phyloP scores from a whole-genome alignment of 2,113 vertebrate species.

The Atherinomorus stipes region DNA sequence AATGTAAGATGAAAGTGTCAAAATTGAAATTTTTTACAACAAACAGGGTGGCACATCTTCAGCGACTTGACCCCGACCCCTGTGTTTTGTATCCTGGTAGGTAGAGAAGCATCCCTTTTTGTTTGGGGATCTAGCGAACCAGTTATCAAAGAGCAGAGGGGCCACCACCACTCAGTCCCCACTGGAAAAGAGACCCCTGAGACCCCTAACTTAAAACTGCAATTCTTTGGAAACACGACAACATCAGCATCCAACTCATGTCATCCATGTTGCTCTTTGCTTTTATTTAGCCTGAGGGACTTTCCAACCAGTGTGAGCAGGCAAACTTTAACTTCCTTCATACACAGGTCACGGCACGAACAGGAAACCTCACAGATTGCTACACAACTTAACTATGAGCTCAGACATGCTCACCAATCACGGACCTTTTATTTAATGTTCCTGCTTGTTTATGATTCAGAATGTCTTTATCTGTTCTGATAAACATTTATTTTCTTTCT shows the following conservation, averaged over 20 bases:
- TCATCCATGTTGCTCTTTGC: background rate
- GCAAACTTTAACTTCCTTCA: slow-evolving; percentile 3
- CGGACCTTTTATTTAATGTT: background rate
- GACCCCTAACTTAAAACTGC: background rate
- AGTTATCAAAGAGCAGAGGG: too few species aligned
- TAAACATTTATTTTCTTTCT: background rate
- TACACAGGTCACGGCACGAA: slow-evolving; percentile 22
- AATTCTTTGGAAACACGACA: slow-evolving; percentile 22
- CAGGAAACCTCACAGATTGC: slow-evolving; percentile 8
- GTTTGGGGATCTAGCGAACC: too few species aligned
- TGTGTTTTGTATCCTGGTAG: too few species aligned
- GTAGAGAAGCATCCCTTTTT: too few species aligned
- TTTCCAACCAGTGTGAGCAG: slow-evolving; percentile 36
- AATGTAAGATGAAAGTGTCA: too few species aligned
- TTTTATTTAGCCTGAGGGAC: slow-evolving; percentile 13
- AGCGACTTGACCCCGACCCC: too few species aligned
- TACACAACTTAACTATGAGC: slow-evolving; percentile 6
- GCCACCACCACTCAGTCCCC: too few species aligned
- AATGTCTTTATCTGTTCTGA: background rate
- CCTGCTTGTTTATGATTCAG: too few species aligned
- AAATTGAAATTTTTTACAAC: too few species aligned
- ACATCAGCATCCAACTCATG: background rate
- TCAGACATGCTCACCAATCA: background rate
- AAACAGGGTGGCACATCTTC: too few species aligned
- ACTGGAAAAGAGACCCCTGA: too few species aligned